Evolutionary conservation across 2,113 vertebrate species (phyloP), one percentile per base, ranked within the genome.

Genomic region (Muntiacus muntjak): DNA sequence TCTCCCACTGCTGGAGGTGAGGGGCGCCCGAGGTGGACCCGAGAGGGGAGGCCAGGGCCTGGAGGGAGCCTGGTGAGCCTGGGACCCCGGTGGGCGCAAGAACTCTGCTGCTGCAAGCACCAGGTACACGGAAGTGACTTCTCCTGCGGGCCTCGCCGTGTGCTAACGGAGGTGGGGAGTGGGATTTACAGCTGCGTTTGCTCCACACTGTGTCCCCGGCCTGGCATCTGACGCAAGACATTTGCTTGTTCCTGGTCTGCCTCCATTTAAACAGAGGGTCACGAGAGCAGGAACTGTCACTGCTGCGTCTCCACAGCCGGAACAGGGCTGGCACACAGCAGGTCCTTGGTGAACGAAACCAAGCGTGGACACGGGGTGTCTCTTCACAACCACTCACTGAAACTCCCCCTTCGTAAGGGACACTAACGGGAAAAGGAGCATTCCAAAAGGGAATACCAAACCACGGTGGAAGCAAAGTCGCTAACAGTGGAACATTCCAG

Each of bases 161-260:
- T 1, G 23, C 6, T 16, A 40, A 21, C 0, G 0, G 82, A 4
- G 30, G 54, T 1, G 28, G 11, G 5, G 13, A 33, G 17, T 3
- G 23, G n/a, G 7, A 19, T 25, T 3, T 25, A 10, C 1, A 5
- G 45, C 21, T 57, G 40, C 30, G 30, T 54, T 11, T 81, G 58
- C 43, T 40, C 2, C 3, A 19, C 33, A n/a, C 0, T 9, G 10
- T 17, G 50, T 25, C 33, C 36, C 58, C 4, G 3, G 28, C 47
- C 58, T 25, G 54, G 47, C 10, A 4, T 2, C 7, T 25, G 30
- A 78, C 50, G 62, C 33, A 28, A 16, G 83, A 2, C 1, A 12
- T 10, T 3, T 33, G 58, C 40, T 62, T 1, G 47, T 8, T 19
- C 23, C 57, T 26, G 1, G 45, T 30, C 83, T 30, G 45, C 28